These are phyloP conservation scores for Rhabdomys pumilio DNA, from an alignment of 2,797 vertebrate species.

Conservation along the genomic window DNA sequence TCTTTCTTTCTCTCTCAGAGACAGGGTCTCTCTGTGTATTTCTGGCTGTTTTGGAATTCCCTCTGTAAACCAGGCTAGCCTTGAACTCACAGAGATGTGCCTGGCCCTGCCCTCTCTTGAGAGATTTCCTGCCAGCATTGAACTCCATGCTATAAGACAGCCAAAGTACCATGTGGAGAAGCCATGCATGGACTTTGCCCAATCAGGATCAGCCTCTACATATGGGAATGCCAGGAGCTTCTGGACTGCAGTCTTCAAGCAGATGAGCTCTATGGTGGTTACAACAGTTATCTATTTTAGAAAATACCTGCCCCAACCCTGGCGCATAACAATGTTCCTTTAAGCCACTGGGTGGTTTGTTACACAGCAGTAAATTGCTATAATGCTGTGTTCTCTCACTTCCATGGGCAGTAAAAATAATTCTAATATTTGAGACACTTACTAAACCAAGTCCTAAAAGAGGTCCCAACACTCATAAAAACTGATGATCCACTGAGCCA, in stretches of 20 bases:
- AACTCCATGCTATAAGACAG: not conserved
- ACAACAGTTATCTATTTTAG: not conserved
- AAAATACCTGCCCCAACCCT: not conserved
- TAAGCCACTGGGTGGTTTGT: not conserved
- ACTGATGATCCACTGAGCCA: not conserved
- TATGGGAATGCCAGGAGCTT: not conserved
- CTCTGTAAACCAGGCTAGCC: not conserved
- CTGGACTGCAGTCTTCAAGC: not conserved
- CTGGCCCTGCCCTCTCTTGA: not conserved
- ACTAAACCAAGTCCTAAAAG: not conserved
- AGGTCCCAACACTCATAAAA: not conserved
- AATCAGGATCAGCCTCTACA: not conserved
- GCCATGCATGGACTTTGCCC: fast-evolving
- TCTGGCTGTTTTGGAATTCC: not conserved
- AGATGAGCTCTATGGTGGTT: not conserved
- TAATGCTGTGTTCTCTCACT: not conserved
- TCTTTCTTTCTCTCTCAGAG: not conserved
- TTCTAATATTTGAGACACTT: not conserved
- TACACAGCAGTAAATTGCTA: not conserved
- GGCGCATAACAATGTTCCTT: conserved; percentile 9
- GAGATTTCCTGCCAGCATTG: not conserved
- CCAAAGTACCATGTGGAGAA: not conserved
- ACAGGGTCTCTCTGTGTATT: not conserved
- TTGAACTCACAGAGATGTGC: not conserved
- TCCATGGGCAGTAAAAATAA: not conserved